Evolutionary conservation across 2,113 vertebrate species (phyloP).

Genomic region (Thamnophis sirtalis): DNA sequence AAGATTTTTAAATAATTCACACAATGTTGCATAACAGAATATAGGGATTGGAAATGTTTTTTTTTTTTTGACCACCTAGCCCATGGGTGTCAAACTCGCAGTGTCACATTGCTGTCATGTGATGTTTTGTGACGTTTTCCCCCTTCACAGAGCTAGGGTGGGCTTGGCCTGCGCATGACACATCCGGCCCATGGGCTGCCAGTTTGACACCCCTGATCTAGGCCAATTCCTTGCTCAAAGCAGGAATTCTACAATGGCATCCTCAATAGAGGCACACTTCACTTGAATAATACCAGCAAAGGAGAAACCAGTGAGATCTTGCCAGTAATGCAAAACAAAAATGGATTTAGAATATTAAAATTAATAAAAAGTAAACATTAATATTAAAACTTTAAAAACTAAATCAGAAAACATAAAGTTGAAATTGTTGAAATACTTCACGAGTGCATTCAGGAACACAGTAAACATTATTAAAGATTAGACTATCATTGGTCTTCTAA

Average conservation of each 20-base stretch:
- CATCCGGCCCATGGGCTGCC: no score
- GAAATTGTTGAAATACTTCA: neutral
- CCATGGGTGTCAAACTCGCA: neutral
- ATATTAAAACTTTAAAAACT: neutral
- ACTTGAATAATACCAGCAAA: neutral
- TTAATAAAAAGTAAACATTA: neutral
- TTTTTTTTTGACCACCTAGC: neutral
- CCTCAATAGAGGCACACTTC: neutral
- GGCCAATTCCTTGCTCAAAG: neutral
- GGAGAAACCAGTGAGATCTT: neutral
- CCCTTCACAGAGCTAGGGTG: neutral
- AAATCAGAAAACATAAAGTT: neutral
- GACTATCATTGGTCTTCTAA: neutral
- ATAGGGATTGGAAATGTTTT: neutral
- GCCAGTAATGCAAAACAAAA: neutral
- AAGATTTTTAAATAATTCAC: neutral
- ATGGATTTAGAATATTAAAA: neutral
- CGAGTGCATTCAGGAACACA: neutral
- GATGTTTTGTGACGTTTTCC: neutral
- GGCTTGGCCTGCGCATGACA: no score
- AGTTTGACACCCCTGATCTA: neutral
- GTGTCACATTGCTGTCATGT: rapidly evolving
- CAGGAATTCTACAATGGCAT: neutral
- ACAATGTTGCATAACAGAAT: neutral
- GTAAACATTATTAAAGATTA: neutral